Percentiles rank a stretch among this genome's conserved stretches.
Evolutionary conservation across 1,140 invertebrate species (phyloP).

Genomic region (Pseudomyrmex sp.): DNA sequence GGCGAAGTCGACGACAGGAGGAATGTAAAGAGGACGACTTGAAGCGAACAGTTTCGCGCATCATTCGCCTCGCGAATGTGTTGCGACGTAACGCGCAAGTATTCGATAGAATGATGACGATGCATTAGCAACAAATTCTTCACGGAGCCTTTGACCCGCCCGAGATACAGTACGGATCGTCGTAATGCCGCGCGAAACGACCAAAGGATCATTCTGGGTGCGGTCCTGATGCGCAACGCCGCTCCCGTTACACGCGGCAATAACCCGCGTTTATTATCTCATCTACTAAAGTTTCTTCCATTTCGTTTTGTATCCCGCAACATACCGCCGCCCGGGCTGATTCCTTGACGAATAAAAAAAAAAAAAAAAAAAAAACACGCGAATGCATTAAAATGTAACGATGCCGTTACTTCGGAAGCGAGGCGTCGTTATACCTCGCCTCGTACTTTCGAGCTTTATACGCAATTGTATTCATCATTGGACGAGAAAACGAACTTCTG

Average conservation of each 20-base stretch:
- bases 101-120: constrained; percentile 41
- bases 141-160: constrained; percentile 1
- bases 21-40: constrained; percentile 8
- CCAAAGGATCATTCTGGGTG: no score
- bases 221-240: background rate
- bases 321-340: background rate
- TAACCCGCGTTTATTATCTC: constrained; percentile 53
- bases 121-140: constrained; percentile 47
- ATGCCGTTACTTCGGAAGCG: constrained; percentile 20
- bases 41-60: constrained; percentile 41
- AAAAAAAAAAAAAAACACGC: constrained; percentile 24
- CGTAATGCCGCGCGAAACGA: constrained; percentile 17
- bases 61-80: constrained; percentile 31
- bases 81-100: constrained; percentile 11
- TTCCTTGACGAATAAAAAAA: constrained; percentile 6
- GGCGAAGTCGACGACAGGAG: constrained; percentile 39
- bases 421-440: background rate
- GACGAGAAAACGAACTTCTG: background rate
- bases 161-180: background rate
- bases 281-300: constrained; percentile 35
- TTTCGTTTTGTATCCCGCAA: background rate
- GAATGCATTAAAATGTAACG: constrained; percentile 39
- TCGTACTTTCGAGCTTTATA: constrained; percentile 36
- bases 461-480: constrained; percentile 19
- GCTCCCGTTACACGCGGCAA: background rate